phyloP scores from a whole-genome alignment of 2,797 vertebrate species.

The Mareca strepera region DNA sequence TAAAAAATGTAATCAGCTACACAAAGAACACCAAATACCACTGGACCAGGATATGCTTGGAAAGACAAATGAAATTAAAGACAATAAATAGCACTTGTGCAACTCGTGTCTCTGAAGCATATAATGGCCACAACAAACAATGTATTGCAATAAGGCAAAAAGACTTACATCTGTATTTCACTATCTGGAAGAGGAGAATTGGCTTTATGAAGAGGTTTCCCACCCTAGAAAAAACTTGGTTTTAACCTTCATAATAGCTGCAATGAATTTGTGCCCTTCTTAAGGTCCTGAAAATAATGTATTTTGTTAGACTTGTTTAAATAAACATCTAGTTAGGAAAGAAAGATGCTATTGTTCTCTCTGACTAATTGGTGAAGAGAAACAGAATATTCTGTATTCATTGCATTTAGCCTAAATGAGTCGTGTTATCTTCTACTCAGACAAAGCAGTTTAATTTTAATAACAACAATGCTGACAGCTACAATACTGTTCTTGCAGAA shows the following conservation, averaged over 20 bases:
- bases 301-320: slow-evolving; percentile 13
- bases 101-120: neutral
- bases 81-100: neutral
- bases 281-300: slow-evolving; percentile 12
- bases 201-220: neutral
- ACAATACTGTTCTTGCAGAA: slow-evolving; percentile 33
- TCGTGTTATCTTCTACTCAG: slow-evolving; percentile 50
- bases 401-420: slow-evolving; percentile 47
- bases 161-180: neutral
- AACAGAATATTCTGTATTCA: slow-evolving; percentile 52
- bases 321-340: slow-evolving; percentile 28
- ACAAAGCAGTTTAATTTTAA: slow-evolving; percentile 55
- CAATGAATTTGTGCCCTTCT: neutral
- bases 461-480: slow-evolving; percentile 56
- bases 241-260: neutral
- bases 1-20: neutral
- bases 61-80: neutral
- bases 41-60: neutral
- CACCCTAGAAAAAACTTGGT: neutral
- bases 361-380: neutral
- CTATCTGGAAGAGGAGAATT: neutral
- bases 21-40: neutral
- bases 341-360: slow-evolving; percentile 45
- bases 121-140: neutral
- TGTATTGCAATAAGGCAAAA: neutral